These are phyloP conservation scores for Natrix natrix DNA, from an alignment of 2,797 vertebrate genomes.

Conservation along the genomic window DNA sequence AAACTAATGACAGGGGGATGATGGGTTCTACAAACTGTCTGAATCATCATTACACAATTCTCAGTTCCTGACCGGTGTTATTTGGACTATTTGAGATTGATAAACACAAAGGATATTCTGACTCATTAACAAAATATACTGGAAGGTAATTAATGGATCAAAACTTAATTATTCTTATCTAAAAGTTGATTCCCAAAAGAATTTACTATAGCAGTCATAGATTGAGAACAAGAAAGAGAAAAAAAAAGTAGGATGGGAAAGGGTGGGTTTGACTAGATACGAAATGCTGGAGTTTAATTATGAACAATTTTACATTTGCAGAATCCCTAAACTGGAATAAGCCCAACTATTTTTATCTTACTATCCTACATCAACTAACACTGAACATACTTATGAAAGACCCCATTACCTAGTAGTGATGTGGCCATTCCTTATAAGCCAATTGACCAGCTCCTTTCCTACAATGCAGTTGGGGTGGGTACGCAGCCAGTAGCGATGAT, in stretches of 20 bases:
- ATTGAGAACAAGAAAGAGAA: neutral
- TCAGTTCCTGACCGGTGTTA: neutral
- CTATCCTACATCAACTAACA: neutral
- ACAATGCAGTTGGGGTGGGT: constrained; percentile 98
- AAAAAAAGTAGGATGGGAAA: neutral
- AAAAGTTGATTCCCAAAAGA: neutral
- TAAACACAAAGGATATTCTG: neutral
- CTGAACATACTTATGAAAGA: neutral
- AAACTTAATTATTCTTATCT: neutral
- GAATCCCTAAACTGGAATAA: neutral
- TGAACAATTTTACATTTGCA: neutral
- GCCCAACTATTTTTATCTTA: neutral
- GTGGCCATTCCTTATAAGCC: constrained; percentile 94
- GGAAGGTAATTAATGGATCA: neutral
- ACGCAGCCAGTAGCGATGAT: constrained; percentile 96
- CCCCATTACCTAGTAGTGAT: constrained; percentile 86
- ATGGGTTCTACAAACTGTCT: neutral
- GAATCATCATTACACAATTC: neutral
- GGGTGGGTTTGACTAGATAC: neutral
- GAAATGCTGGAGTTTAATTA: neutral
- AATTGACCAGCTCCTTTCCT: constrained; percentile 97
- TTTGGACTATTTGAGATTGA: neutral
- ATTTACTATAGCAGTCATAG: neutral
- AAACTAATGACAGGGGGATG: neutral
- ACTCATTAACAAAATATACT: neutral